These are phyloP conservation scores for Capreolus pygargus DNA, from an alignment of 2,113 vertebrate species.

Conservation along the genomic window DNA sequence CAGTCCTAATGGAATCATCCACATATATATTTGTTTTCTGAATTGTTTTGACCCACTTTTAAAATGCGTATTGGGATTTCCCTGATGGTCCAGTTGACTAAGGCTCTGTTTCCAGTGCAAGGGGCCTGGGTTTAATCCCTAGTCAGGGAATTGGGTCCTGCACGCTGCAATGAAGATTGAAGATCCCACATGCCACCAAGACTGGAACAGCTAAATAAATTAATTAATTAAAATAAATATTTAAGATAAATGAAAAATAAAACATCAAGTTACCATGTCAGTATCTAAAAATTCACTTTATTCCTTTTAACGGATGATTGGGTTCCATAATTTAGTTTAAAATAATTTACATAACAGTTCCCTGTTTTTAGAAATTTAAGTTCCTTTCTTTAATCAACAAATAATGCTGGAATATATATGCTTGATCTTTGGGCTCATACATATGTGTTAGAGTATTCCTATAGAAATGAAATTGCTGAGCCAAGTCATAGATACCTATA, in stretches of 20 bases:
- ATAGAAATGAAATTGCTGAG: background rate
- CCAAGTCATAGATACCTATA: background rate
- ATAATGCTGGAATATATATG: background rate
- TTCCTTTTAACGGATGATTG: background rate
- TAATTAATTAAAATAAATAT: background rate
- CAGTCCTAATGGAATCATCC: background rate
- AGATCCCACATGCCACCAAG: background rate
- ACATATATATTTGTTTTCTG: background rate
- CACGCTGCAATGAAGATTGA: background rate
- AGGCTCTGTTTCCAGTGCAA: background rate
- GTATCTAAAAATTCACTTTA: background rate
- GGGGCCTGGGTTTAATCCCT: background rate
- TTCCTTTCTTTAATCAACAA: background rate
- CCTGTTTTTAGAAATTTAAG: background rate
- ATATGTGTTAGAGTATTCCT: background rate
- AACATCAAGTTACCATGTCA: background rate
- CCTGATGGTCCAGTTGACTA: background rate
- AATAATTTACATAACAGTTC: background rate
- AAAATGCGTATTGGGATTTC: background rate
- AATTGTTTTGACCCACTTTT: background rate
- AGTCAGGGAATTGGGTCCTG: background rate
- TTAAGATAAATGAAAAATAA: background rate
- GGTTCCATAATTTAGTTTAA: background rate
- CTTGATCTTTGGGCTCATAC: background rate
- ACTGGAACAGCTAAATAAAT: background rate